Evolutionary conservation across 1,140 invertebrate genomes (phyloP), one percentile per base, ranked within the genome.

Genomic region (Fopius arisanus): DNA sequence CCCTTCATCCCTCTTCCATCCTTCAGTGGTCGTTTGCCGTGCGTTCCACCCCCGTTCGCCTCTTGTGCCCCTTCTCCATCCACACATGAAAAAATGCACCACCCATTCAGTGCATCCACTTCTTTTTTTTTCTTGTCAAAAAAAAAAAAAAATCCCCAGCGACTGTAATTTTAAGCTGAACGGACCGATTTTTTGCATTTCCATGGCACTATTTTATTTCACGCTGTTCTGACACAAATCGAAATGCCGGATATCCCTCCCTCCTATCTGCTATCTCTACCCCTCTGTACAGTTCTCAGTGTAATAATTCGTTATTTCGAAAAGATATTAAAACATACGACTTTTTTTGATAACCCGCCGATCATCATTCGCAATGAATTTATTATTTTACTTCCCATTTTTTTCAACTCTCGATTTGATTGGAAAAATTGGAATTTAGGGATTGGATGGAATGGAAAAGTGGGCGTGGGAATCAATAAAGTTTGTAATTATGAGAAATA

Each of bases 111-210:
- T 29, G 31, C 43, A 41, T 62, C 19, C 59, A 63, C 26, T 28
- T 41, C 73, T 40, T 66, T 23, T 68, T 71, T 72, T 65, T 23
- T 23, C 51, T 73, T 70, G 72, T 78, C 79, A 75, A 37, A 37
- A 37, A 37, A 37, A 37, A 37, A 59, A 59, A 59, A 59, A 59
- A 59, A 59, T 59, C 54, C 54, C 54, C 54, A 59, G 80, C 80
- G 79, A 83, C 79, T 81, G 81, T 83, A 83, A 83, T 83, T 83
- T 83, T 81, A 82, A 83, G 81, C 81, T 83, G 80, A 83, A 83
- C 82, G 79, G 78, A 82, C 80, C 81, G 79, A 83, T 81, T 83
- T 82, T 78, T 80, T 78, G 78, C 59, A 59, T 78, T 79, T 81
- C 82, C 74, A 79, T 77, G 76, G 63, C 69, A 66, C 59, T 73